Conservation (phyloP, 1,140 invertebrate genomes). For the Nephotettix cincticeps region DNA sequence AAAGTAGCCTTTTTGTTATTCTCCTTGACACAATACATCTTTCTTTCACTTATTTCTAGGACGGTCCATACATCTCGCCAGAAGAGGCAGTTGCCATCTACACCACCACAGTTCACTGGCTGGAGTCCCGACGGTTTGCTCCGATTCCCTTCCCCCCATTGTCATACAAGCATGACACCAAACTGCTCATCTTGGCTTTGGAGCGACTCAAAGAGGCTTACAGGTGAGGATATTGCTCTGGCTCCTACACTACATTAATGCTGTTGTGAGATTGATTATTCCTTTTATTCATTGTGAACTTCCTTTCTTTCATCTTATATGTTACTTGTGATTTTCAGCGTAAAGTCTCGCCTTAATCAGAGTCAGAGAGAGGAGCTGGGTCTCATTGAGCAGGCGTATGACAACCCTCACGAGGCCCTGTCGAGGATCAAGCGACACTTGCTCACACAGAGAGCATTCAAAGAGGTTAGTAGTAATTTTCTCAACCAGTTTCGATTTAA, state of each 20-base stretch:
- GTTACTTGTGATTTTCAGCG: slow-evolving; percentile 71
- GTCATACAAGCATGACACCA: slow-evolving; percentile 99
- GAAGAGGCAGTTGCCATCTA: slow-evolving; percentile 99
- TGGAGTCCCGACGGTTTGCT: slow-evolving; percentile 96
- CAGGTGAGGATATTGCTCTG: slow-evolving; percentile 47
- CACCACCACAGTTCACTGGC: slow-evolving; percentile 99
- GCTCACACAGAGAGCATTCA: slow-evolving; percentile 96
- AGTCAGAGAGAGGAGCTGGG: slow-evolving; percentile 98
- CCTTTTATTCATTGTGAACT: no score
- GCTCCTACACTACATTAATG: no score
- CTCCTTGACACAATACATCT: no score
- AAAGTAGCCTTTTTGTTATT: no score
- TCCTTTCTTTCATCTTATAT: no score
- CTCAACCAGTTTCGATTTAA: neutral
- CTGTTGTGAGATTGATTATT: no score
- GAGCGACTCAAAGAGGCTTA: slow-evolving; percentile 99
- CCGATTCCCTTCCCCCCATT: slow-evolving; percentile 99
- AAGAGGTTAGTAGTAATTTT: slow-evolving; percentile 68
- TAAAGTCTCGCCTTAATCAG: slow-evolving; percentile 97
- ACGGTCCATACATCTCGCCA: slow-evolving; percentile 98
- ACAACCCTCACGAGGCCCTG: slow-evolving; percentile 98
- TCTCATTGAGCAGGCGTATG: slow-evolving; percentile 98
- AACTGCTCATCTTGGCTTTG: slow-evolving; percentile 93
- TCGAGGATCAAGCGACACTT: slow-evolving; percentile 99
- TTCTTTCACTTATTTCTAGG: slow-evolving; percentile 56